Evolutionary conservation across 2,888 invertebrate genomes (phyloP).

Genomic region (Miltochrista miniata): DNA sequence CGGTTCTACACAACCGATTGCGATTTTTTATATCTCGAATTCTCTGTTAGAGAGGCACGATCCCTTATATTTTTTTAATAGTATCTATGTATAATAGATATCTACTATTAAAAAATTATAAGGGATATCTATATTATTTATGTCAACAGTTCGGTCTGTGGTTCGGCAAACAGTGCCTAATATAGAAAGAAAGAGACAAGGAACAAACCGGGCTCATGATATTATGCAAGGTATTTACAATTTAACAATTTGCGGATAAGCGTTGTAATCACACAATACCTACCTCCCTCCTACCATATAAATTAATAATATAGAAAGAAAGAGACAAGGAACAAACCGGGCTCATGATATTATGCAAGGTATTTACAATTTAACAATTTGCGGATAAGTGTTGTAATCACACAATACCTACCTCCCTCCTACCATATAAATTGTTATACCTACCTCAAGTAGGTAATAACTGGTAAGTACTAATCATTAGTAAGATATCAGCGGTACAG

Average conservation of each 20-base stretch:
- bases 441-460: not conserved
- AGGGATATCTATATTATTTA: too few relatives aligned
- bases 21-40: too few relatives aligned
- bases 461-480: conserved; percentile 27
- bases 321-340: conserved; percentile 26
- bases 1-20: too few relatives aligned
- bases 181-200: conserved; percentile 8
- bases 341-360: conserved; percentile 44
- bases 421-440: too few relatives aligned
- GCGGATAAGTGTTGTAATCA: conserved; percentile 32
- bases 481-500: conserved; percentile 16
- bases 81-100: too few relatives aligned
- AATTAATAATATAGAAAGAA: not conserved
- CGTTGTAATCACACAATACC: conserved; percentile 21
- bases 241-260: conserved; percentile 42
- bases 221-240: conserved; percentile 46
- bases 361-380: conserved; percentile 48
- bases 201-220: conserved; percentile 39
- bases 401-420: conserved; percentile 5
- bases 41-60: too few relatives aligned
- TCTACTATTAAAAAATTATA: too few relatives aligned
- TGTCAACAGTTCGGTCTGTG: too few relatives aligned
- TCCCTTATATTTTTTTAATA: too few relatives aligned
- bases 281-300: too few relatives aligned
- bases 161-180: too few relatives aligned